Evolutionary conservation across 2,888 invertebrate genomes (phyloP), one percentile per base, ranked within the genome.

Genomic region (Pandemis cinnamomeana): DNA sequence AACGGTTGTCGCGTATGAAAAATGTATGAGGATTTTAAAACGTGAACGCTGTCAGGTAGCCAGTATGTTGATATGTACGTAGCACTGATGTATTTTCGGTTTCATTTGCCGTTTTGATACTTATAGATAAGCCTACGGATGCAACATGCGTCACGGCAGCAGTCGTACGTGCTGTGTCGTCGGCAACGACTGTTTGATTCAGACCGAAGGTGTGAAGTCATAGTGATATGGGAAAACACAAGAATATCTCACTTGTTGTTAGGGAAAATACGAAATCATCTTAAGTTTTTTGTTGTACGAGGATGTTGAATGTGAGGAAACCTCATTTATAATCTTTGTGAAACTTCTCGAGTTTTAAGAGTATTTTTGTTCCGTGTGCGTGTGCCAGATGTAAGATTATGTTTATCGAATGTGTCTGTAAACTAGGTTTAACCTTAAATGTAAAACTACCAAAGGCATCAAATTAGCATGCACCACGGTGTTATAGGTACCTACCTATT

Each of bases 111-210:
- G 71, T 44, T 72, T 67, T 55, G 67, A 68, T 67, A 68, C 67
- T 51, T 27, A 15, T 62, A 67, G 72, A 72, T 72, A 72, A 72
- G 72, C 72, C 53, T 64, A 63, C 63, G 69, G 69, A 72, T 72
- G 72, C 69, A 72, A 72, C 46, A 63, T 72, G 72, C 64, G 72
- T 72, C 72, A 72, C 20, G 36, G 83, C 78, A 78, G 79, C 84
- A 77, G 82, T 82, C 72, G 62, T 62, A 63, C 72, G 67, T 72
- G 67, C 67, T 15, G 58, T 66, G n/a, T 44, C 27, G 64, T 66
- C 27, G 44, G 55, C 62, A 67, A 67, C 55, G 11, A 67, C n/a
- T 42, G 61, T 13, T 51, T 67, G 67, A 36, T 67, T 71, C 41
- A 27, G 20, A 11, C 53, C 41, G 48, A 51, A 62, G 7, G 61